phyloP scores from a whole-genome alignment of 2,888 invertebrate species.

The Eupithecia subfuscata region DNA sequence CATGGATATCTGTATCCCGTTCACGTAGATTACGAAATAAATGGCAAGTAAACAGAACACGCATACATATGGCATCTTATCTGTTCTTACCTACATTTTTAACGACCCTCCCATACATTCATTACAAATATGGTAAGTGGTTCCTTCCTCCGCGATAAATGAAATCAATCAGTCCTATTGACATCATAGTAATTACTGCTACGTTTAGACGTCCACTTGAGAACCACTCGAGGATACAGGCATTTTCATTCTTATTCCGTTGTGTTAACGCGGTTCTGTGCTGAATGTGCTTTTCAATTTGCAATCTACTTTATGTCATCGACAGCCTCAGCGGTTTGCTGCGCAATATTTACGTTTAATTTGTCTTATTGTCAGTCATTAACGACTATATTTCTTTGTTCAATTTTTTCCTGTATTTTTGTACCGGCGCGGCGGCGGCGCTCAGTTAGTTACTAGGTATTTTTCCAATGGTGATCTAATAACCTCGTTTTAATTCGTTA shows the following conservation, averaged over 20 bases:
- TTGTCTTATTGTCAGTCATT: conserved; percentile 5
- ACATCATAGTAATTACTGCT: conserved; percentile 21
- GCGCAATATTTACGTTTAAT: conserved; percentile 15
- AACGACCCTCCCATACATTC: conserved; percentile 27
- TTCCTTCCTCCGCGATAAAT: conserved; percentile 23
- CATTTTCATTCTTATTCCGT: conserved; percentile 21
- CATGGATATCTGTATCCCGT: neutral
- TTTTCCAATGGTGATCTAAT: neutral
- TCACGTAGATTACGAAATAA: conserved; percentile 6
- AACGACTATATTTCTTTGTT: neutral
- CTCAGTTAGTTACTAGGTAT: neutral
- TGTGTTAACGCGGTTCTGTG: conserved; percentile 11
- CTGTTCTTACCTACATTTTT: conserved; percentile 7
- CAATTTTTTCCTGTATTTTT: neutral
- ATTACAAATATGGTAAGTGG: conserved; percentile 19
- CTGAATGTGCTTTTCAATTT: conserved; percentile 21
- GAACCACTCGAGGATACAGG: conserved; percentile 10
- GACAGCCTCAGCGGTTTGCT: conserved; percentile 17
- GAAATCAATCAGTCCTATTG: conserved; percentile 27
- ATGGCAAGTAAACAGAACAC: conserved; percentile 17
- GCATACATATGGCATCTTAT: neutral
- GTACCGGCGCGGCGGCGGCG: neutral
- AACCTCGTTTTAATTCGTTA: neutral
- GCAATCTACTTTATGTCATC: conserved; percentile 21
- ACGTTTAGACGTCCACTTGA: conserved; percentile 15